A percentile compares a stretch with the other conserved stretches of the same genome.
Evolutionary conservation across 2,113 vertebrate species (phyloP).

Genomic region (Notarius quadriscutis): DNA sequence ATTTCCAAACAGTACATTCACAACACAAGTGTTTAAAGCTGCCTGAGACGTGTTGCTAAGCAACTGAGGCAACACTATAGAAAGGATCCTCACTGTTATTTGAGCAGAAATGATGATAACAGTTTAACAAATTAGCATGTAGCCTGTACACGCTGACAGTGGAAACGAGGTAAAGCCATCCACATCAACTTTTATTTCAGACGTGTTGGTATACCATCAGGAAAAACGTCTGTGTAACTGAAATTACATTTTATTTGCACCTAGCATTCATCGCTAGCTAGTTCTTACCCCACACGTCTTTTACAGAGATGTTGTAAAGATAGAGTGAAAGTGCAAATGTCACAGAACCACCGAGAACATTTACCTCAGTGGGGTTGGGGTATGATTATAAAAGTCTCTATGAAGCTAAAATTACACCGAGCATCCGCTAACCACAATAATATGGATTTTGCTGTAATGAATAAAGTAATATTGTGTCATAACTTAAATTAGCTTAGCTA

Average conservation of each 20-base stretch:
- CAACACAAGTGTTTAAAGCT: not conserved
- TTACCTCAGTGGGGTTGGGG: not conserved
- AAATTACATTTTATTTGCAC: not conserved
- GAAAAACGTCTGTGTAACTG: not conserved
- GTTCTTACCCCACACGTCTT: not conserved
- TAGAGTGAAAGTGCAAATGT: not conserved
- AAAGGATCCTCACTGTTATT: not conserved
- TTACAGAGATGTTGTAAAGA: not conserved
- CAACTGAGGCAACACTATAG: not conserved
- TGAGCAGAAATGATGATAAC: not conserved
- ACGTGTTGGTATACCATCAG: not conserved
- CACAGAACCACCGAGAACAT: not conserved
- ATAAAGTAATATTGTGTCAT: not conserved
- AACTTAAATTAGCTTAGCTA: not conserved
- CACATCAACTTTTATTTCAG: not conserved
- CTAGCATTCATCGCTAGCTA: not conserved
- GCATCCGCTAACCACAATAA: not conserved
- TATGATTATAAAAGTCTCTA: not conserved
- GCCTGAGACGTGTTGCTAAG: not conserved
- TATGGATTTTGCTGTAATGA: not conserved
- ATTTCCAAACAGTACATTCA: not conserved
- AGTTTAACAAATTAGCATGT: not conserved
- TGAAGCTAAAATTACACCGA: not conserved
- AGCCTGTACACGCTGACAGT: not conserved
- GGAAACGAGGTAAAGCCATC: not conserved